Evolutionary conservation across 2,888 invertebrate genomes (phyloP), one percentile per base, ranked within the genome.

Genomic region (Andrena camellia): DNA sequence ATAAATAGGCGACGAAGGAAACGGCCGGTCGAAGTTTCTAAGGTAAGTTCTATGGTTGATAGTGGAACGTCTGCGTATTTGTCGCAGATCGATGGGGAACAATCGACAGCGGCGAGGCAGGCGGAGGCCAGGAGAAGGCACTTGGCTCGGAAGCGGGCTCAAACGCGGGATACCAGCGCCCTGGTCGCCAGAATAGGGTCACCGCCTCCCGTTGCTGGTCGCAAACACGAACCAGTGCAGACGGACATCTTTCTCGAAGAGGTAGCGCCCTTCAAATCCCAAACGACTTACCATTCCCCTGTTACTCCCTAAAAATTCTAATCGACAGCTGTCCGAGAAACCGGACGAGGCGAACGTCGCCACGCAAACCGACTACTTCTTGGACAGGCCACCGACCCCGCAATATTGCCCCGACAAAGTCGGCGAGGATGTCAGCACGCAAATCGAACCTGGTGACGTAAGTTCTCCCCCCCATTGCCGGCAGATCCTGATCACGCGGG

Each of bases 201-300:
- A 20, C 97, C 97, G 81, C 97, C 97, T 57, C 96, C 97, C 17
- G 97, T 98, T 54, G 96, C 96, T 72, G 98, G 98, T 31, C 95
- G 98, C 83, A 96, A 96, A 71, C 98, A 98, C 95, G 97, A 97
- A 90, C 96, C 97, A 83, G 96, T 98, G 62, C 99, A 99, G 95
- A 99, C 99, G 0, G 98, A 99, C 86, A 95, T 96, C 90, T 98
- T 97, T 93, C 95, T 99, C 76, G 98, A 98, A 94, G 98, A 99
- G 95, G 95, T 97, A 77, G 23, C 8, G 10, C 5, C 13, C 1
- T 5, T 3, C 8, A 1, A 1, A 42, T 42, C 0, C 6, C 23
- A 0, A n/a, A 3, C 6, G 1, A 8, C 5, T 20, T 1, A 26
- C 6, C 52, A 3, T 31, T 4, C 1, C n/a, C 2, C 0, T 23